Percentiles rank a stretch among this genome's conserved stretches.
phyloP scores from a whole-genome alignment of 2,888 invertebrate species.

The Lithophane semibrunnea region DNA sequence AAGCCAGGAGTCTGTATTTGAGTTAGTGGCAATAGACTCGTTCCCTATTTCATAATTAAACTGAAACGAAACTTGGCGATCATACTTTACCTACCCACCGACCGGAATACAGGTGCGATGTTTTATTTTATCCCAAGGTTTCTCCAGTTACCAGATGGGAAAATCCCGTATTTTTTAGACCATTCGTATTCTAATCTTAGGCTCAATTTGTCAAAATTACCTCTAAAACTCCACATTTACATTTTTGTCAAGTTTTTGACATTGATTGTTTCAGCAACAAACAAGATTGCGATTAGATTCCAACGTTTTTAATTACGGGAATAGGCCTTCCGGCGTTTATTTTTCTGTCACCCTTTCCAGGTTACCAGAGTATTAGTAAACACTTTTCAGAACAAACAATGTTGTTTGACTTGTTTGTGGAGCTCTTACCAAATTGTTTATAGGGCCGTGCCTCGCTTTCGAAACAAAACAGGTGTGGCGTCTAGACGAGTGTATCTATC shows the following conservation, averaged over 20 bases:
- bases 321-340: not conserved
- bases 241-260: not conserved
- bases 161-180: not conserved
- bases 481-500: slow-evolving; percentile 30
- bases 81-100: not conserved
- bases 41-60: not conserved
- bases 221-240: not conserved
- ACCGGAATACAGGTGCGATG: too few species aligned
- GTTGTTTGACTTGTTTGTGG: not conserved
- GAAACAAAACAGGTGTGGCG: slow-evolving; percentile 43
- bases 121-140: not conserved
- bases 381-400: slow-evolving; percentile 1
- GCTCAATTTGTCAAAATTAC: not conserved
- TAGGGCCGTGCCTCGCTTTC: slow-evolving; percentile 36
- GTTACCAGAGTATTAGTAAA: not conserved
- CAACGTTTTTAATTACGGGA: too few species aligned
- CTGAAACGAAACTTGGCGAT: not conserved
- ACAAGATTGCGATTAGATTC: not conserved
- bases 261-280: too few species aligned
- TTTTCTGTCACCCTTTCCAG: not conserved
- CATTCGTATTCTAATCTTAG: not conserved
- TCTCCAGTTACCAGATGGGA: not conserved
- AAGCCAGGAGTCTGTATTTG: too few species aligned
- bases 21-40: not conserved
- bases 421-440: slow-evolving; percentile 31